Conservation (phyloP, 1,140 invertebrate genomes). For the Phymorhynchus buccinoides region DNA sequence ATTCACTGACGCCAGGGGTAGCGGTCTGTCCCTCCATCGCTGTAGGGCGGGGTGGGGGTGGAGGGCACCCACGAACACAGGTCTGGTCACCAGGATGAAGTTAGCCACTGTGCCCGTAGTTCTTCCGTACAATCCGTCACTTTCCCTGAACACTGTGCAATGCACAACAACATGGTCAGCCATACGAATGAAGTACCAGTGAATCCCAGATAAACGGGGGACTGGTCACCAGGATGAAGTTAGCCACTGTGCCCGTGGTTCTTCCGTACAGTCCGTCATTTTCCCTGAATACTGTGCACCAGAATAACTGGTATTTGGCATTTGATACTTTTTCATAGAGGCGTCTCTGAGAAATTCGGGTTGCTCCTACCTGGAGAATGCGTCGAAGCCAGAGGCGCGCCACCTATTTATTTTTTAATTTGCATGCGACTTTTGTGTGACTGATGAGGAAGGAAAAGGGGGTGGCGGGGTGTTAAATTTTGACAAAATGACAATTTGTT, state of each 20-base stretch:
- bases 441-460: too few species aligned
- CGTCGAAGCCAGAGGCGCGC: too few species aligned
- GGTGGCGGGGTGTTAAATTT: too few species aligned
- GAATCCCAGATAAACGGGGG: too few species aligned
- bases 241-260: constrained; percentile 48
- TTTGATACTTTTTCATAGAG: too few species aligned
- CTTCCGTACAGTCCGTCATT: constrained; percentile 41
- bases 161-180: not conserved
- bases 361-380: too few species aligned
- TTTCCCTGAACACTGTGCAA: constrained; percentile 47
- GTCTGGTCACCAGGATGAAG: constrained; percentile 51
- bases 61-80: constrained; percentile 57
- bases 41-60: constrained; percentile 53
- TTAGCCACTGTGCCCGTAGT: constrained; percentile 49
- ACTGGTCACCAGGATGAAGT: constrained; percentile 50
- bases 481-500: too few species aligned
- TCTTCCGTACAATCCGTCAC: constrained; percentile 39
- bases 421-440: too few species aligned
- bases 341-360: too few species aligned
- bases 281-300: constrained; percentile 51
- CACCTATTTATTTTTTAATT: too few species aligned
- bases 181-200: too few species aligned
- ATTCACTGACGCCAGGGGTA: constrained; percentile 40
- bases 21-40: constrained; percentile 51
- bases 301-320: too few species aligned